phyloP scores from a whole-genome alignment of 2,797 vertebrate species.

The Parauchenoglanis punctatus region DNA sequence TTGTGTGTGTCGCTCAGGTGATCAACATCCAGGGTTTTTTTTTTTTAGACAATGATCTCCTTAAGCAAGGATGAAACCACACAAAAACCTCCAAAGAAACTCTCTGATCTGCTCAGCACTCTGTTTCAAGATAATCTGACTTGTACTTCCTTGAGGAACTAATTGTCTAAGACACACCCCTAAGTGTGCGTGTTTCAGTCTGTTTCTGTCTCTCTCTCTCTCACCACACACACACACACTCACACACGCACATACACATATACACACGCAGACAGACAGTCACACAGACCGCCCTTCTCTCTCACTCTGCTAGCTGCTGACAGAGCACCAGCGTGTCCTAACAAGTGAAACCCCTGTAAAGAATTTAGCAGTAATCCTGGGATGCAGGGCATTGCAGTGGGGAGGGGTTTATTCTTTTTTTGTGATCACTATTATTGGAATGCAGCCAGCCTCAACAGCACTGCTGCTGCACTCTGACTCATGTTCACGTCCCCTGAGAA shows the following conservation, averaged over 20 bases:
- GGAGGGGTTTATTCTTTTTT: conserved; percentile 72
- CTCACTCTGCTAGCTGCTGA: conserved; percentile 68
- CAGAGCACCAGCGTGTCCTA: conserved; percentile 75
- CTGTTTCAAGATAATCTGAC: conserved; percentile 77
- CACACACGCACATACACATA: conserved; percentile 7
- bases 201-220: conserved; percentile 56
- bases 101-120: conserved; percentile 59
- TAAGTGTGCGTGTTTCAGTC: conserved; percentile 60
- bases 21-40: conserved; percentile 61
- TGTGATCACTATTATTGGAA: conserved; percentile 73
- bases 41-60: conserved; percentile 59
- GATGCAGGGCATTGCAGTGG: conserved; percentile 71
- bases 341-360: conserved; percentile 80
- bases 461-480: conserved; percentile 44
- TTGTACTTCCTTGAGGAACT: conserved; percentile 87
- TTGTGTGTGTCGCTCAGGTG: conserved; percentile 58
- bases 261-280: conserved; percentile 36
- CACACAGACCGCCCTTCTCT: conserved; percentile 43
- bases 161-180: conserved; percentile 81
- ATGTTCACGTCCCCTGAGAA: conserved; percentile 14
- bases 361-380: conserved; percentile 77
- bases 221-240: conserved; percentile 19
- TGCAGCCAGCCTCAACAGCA: conserved; percentile 66
- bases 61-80: conserved; percentile 49
- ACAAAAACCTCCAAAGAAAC: conserved; percentile 55